Conservation (phyloP, 2,113 vertebrate species). For the Zeus faber region DNA sequence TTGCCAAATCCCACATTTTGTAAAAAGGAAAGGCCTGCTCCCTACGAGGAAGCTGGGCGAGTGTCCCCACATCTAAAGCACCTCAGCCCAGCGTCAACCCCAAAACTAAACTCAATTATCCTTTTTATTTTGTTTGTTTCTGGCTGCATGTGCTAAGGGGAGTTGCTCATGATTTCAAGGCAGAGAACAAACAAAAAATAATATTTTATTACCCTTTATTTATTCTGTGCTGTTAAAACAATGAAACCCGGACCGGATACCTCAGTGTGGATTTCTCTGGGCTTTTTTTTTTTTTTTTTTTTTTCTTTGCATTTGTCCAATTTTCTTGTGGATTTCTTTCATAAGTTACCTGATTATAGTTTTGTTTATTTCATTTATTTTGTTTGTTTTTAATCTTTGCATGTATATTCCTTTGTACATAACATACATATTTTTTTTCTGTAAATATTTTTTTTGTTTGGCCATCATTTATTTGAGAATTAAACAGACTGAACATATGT, state of each 20-base stretch:
- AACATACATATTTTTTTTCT: constrained; percentile 80
- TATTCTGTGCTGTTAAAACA: constrained; percentile 45
- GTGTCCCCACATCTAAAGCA: no score
- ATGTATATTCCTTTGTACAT: constrained; percentile 97
- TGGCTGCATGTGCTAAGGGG: constrained; percentile 1
- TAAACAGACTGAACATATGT: constrained; percentile 81
- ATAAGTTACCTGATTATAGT: constrained; percentile 64
- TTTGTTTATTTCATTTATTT: constrained; percentile 15
- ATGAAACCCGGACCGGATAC: constrained; percentile 50
- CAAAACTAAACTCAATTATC: not conserved
- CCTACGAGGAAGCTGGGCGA: not conserved
- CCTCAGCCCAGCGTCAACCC: not conserved
- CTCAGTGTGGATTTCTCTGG: constrained; percentile 40
- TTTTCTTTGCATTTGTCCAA: constrained; percentile 27
- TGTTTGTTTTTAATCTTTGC: constrained; percentile 83
- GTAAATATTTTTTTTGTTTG: constrained; percentile 89
- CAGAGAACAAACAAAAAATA: not conserved
- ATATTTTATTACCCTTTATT: constrained; percentile 37
- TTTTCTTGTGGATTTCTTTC: constrained; percentile 57
- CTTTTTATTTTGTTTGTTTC: constrained; percentile 1
- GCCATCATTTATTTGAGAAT: constrained; percentile 87
- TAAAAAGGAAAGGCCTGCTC: not conserved
- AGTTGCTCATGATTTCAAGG: not conserved
- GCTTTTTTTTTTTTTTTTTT: constrained; percentile 24
- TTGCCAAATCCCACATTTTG: not conserved